A percentile compares a stretch with the other conserved stretches of the same genome.
These are phyloP conservation scores for Phaenicophaeus curvirostris DNA, from an alignment of 2,797 vertebrate genomes.

Conservation along the genomic window DNA sequence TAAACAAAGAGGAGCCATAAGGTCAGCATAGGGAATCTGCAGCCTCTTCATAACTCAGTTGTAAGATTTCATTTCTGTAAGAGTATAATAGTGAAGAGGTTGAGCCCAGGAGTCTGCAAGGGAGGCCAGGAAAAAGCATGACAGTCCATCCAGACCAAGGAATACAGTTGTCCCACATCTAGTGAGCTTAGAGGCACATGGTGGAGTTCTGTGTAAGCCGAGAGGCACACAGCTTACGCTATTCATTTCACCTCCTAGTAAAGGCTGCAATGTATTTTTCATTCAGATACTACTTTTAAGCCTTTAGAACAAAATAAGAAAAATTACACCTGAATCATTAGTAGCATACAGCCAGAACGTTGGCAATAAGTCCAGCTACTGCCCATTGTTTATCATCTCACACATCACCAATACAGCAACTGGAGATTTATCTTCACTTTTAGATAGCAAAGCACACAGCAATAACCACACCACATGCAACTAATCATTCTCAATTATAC, in stretches of 20 bases:
- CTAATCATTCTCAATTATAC: not conserved
- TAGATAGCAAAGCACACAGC: not conserved
- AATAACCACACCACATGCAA: conserved; percentile 7
- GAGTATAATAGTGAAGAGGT: not conserved
- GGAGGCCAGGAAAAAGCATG: fast-evolving
- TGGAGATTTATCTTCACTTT: conserved; percentile 26
- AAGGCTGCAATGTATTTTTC: not conserved
- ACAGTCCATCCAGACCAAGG: not conserved
- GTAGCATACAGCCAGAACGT: not conserved
- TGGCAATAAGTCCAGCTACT: not conserved
- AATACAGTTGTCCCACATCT: not conserved
- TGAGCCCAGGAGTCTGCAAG: not conserved
- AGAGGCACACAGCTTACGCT: not conserved
- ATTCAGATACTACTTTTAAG: not conserved
- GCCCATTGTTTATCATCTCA: not conserved
- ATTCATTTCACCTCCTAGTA: not conserved
- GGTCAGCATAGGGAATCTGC: not conserved
- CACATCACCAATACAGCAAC: conserved; percentile 3
- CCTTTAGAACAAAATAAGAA: not conserved
- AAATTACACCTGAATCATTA: not conserved
- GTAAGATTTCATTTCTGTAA: not conserved
- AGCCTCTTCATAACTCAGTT: fast-evolving
- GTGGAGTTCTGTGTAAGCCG: not conserved
- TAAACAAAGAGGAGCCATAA: not conserved
- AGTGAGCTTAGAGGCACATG: fast-evolving